A percentile compares a stretch with the other conserved stretches of the same genome.
phyloP scores from a whole-genome alignment of 1,140 invertebrate genomes.

The Cryptotermes secundus region DNA sequence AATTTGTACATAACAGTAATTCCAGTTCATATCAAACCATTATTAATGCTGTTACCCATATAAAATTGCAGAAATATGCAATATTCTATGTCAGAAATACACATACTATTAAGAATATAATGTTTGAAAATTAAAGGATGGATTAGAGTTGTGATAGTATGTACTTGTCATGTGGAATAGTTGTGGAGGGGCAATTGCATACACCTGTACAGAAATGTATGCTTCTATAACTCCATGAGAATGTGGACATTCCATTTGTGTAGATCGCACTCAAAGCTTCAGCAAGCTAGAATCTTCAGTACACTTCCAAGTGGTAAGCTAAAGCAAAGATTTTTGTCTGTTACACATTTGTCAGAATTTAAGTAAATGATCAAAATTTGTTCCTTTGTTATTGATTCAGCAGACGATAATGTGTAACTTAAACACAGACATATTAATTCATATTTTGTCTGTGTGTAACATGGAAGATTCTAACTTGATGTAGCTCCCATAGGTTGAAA shows the following conservation, averaged over 20 bases:
- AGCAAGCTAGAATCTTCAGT: slow-evolving; percentile 33
- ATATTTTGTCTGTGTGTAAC: neutral
- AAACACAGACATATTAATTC: neutral
- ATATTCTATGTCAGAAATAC: too few species aligned
- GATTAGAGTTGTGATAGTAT: too few species aligned
- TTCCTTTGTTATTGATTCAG: neutral
- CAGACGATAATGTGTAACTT: neutral
- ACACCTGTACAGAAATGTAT: too few species aligned
- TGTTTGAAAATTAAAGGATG: too few species aligned
- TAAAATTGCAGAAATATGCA: too few species aligned
- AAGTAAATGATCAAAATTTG: neutral
- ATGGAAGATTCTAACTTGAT: slow-evolving; percentile 44
- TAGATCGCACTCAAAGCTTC: slow-evolving; percentile 23
- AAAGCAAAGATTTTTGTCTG: neutral
- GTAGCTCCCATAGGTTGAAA: slow-evolving; percentile 52
- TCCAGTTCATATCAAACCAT: too few species aligned
- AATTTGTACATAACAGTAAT: too few species aligned
- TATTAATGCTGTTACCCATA: too few species aligned
- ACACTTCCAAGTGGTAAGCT: neutral
- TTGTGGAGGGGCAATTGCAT: too few species aligned
- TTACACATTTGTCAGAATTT: neutral
- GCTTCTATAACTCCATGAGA: neutral
- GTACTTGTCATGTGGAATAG: too few species aligned
- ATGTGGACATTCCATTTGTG: neutral
- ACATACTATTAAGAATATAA: too few species aligned